phyloP scores from a whole-genome alignment of 2,113 vertebrate genomes.

The Ascaphus truei region DNA sequence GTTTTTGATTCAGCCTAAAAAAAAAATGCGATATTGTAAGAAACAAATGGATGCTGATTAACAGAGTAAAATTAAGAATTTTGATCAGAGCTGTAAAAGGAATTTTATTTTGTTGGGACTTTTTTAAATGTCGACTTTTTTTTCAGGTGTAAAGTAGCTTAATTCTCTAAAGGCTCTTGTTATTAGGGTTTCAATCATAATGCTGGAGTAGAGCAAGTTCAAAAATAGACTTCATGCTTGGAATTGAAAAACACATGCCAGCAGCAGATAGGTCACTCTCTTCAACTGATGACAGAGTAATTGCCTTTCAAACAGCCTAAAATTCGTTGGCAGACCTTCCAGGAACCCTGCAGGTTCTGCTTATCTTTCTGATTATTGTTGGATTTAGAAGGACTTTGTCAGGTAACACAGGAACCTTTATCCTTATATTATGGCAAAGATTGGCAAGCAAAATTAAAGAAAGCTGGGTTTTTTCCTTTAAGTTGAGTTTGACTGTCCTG shows the following conservation, averaged over 20 bases:
- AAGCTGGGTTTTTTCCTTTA: not conserved
- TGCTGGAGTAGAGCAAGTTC: conserved; percentile 16
- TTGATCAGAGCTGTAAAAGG: not conserved
- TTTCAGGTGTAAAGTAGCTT: not conserved
- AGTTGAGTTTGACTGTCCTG: too few relatives aligned
- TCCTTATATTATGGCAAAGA: not conserved
- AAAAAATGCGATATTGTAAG: too few relatives aligned
- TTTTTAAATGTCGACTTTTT: too few relatives aligned
- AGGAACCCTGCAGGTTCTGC: conserved; percentile 35
- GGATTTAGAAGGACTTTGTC: conserved; percentile 20
- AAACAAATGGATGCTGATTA: too few relatives aligned
- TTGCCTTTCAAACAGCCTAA: conserved; percentile 42
- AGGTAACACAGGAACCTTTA: conserved; percentile 14
- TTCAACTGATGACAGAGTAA: conserved; percentile 48
- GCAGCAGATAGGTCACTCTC: conserved; percentile 42
- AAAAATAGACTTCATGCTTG: conserved; percentile 33
- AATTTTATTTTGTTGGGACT: not conserved
- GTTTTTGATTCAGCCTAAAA: too few relatives aligned
- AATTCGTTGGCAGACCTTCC: conserved; percentile 42
- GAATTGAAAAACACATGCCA: conserved; percentile 42
- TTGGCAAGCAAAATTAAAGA: conserved; percentile 24
- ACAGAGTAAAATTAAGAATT: too few relatives aligned
- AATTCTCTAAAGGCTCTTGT: conserved; percentile 18
- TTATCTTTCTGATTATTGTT: conserved; percentile 38
- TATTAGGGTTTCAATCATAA: conserved; percentile 31